A percentile compares a stretch with the other conserved stretches of the same genome.
phyloP scores from a whole-genome alignment of 2,797 vertebrate genomes.

The Zenarchopterus dispar region DNA sequence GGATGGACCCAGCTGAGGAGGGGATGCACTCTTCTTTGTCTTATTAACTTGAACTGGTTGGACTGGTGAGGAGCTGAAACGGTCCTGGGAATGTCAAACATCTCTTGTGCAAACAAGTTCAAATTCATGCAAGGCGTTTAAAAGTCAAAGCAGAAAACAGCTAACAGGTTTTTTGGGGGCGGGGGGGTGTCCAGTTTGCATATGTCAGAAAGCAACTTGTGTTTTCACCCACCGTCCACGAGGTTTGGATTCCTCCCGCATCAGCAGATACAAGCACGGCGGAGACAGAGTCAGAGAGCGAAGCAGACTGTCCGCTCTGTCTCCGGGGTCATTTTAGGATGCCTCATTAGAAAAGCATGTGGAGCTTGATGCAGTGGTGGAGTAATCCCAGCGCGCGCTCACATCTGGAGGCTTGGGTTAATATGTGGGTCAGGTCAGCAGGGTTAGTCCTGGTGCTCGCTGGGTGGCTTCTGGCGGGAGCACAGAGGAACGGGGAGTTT shows the following conservation, averaged over 20 bases:
- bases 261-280: slow-evolving; percentile 4
- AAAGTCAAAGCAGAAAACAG: too few species aligned
- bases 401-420: slow-evolving; percentile 85
- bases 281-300: slow-evolving; percentile 27
- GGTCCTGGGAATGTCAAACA: neutral
- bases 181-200: too few species aligned
- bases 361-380: slow-evolving; percentile 74
- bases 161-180: too few species aligned
- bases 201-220: too few species aligned
- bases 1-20: slow-evolving; percentile 5
- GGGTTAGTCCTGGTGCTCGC: slow-evolving; percentile 68
- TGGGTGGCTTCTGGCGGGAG: slow-evolving; percentile 72
- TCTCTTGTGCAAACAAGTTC: neutral
- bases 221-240: too few species aligned
- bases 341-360: slow-evolving; percentile 79
- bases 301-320: slow-evolving; percentile 56
- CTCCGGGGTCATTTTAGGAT: slow-evolving; percentile 78
- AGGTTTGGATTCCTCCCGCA: neutral
- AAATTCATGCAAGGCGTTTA: too few species aligned
- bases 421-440: slow-evolving; percentile 85
- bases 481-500: slow-evolving; percentile 35
- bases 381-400: slow-evolving; percentile 79
- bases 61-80: slow-evolving; percentile 1
- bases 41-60: slow-evolving; percentile 39
- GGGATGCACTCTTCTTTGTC: slow-evolving; percentile 12